Percentiles rank a stretch among this genome's conserved stretches.
phyloP scores from a whole-genome alignment of 2,888 invertebrate species.

The Diploptera punctata region DNA sequence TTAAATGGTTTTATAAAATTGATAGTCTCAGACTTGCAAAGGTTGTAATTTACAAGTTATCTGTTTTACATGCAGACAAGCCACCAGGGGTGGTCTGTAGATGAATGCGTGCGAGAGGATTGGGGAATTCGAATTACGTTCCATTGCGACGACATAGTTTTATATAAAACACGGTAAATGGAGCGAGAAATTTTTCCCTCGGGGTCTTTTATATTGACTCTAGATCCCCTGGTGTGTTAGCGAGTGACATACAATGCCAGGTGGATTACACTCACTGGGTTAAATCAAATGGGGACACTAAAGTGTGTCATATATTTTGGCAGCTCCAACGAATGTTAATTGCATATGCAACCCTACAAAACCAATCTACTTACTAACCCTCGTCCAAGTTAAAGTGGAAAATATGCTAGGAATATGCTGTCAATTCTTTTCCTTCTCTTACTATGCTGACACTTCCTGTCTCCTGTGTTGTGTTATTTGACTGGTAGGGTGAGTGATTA shows the following conservation, averaged over 20 bases:
- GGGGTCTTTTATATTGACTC: conserved; percentile 14
- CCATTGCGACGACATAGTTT: conserved; percentile 12
- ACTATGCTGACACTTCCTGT: too few species aligned
- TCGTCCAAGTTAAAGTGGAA: too few species aligned
- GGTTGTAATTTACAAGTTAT: conserved; percentile 16
- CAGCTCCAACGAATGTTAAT: neutral
- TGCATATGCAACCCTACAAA: neutral
- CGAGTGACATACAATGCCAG: conserved; percentile 10
- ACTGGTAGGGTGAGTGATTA: too few species aligned
- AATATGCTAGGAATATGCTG: too few species aligned
- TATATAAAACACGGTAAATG: conserved; percentile 26
- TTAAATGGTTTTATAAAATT: neutral
- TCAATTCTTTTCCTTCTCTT: too few species aligned
- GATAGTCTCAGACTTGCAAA: conserved; percentile 15
- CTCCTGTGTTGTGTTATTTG: too few species aligned
- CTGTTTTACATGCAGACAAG: neutral
- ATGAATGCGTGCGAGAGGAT: neutral
- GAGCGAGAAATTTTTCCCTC: conserved; percentile 23
- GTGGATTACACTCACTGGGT: neutral
- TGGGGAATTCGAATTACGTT: conserved; percentile 24
- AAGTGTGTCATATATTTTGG: conserved; percentile 12
- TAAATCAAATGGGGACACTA: neutral
- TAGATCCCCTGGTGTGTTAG: neutral
- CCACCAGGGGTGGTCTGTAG: neutral
- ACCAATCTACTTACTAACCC: conserved; percentile 2